Conservation (phyloP, 2,888 invertebrate genomes). For the Laothoe populi region DNA sequence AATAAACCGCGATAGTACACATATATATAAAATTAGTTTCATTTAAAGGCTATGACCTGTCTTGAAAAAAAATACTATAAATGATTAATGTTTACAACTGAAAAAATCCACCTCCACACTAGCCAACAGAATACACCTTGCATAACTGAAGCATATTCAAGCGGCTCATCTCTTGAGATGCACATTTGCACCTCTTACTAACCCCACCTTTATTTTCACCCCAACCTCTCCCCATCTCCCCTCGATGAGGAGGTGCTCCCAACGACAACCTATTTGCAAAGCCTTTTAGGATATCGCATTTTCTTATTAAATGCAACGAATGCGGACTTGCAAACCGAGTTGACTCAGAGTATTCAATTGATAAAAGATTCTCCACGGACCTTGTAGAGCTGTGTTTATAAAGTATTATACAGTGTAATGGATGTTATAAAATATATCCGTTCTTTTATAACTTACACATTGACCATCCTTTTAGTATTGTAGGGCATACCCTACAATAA, state of each 20-base stretch:
- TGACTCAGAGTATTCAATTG: constrained; percentile 1
- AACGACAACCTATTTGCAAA: constrained; percentile 23
- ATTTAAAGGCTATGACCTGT: no score
- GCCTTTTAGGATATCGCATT: constrained; percentile 32
- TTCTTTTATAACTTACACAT: no score
- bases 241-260: constrained; percentile 20
- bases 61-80: no score
- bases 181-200: constrained; percentile 40
- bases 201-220: constrained; percentile 26
- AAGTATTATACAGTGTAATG: no score
- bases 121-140: constrained; percentile 5
- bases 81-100: no score
- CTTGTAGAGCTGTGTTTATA: not conserved
- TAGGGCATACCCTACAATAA: no score
- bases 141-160: constrained; percentile 33
- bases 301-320: constrained; percentile 25
- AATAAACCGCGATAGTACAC: no score
- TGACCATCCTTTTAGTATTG: no score
- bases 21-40: no score
- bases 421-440: no score
- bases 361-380: not conserved
- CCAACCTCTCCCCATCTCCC: constrained; percentile 26
- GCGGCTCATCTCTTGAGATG: constrained; percentile 46
- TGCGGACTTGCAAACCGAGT: constrained; percentile 18
- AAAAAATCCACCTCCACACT: constrained; percentile 15